Base-by-base conservation (phyloP, 2,888 invertebrate genomes). In the Tetragonula carbonaria region DNA sequence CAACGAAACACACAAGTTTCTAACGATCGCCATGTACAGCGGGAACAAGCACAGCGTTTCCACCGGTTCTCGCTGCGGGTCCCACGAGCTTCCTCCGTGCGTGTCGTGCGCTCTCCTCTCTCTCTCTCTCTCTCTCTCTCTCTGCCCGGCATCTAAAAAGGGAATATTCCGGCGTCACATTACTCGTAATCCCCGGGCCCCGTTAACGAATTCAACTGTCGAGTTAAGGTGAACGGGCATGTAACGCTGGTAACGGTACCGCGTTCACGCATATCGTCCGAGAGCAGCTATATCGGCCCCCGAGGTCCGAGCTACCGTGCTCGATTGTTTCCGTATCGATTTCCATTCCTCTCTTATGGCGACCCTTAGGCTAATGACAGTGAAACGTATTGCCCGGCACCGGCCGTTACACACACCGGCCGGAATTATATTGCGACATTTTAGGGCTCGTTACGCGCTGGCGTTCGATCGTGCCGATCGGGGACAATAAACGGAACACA, bases 261-360 rank as follows among this genome's bases (percentile, higher is more conserved):
- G 45, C 45, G 76, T 79, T 83, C 86, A 76, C 86, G 84, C 84
- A 74, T 87, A 87, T 84, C 83, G 85, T 78, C 74, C 72, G 74
- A 57, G 28, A 28, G 28, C 23, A 78, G 57, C 73, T 33, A 33
- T 33, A 33, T 33, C 38, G 53, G 55, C 53, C 38, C 45, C 28
- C 68, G 23, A 59, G 45, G 45, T 66, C 28, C 65, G 18, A 70
- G 87, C 83, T 82, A 84, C 85, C 76, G 80, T 28, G 82, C 65
- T 77, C 83, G 82, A 90, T 89, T 88, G 86, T 89, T 89, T 89
- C 90, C 90, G 84, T 86, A 89, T 85, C 82, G 83, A 85, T 84
- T 89, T 88, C 78, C 80, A 75, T 88, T 88, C 82, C 85, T 88
- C 87, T 88, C 81, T 63, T 83, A 80, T 76, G 85, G 76, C 80